Percentiles rank a stretch among this genome's conserved stretches.
These are phyloP conservation scores for Pseudochromis fuscus DNA, from an alignment of 2,797 vertebrate species.

Conservation along the genomic window DNA sequence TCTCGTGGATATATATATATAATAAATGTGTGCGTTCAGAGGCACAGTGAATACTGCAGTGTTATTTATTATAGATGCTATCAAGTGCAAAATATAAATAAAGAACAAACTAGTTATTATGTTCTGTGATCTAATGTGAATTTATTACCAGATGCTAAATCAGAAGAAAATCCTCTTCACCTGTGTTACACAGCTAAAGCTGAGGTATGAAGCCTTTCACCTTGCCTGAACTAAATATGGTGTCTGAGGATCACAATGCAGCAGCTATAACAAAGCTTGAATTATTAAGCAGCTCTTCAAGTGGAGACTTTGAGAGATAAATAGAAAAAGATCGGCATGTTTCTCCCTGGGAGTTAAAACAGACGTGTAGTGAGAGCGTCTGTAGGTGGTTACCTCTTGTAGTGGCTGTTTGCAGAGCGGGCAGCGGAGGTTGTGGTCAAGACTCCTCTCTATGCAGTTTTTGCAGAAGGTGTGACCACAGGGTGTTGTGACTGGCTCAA, in stretches of 20 bases:
- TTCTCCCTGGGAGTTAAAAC: background rate
- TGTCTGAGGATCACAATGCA: background rate
- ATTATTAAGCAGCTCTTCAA: slow-evolving; percentile 3
- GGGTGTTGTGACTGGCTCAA: slow-evolving; percentile 91
- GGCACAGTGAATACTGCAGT: background rate
- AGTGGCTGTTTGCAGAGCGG: slow-evolving; percentile 95
- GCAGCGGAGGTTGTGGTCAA: slow-evolving; percentile 93
- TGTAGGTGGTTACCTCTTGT: slow-evolving; percentile 85
- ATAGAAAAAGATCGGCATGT: background rate
- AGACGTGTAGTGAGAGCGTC: background rate
- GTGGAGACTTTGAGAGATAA: background rate
- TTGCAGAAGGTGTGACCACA: slow-evolving; percentile 96
- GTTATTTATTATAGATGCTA: background rate
- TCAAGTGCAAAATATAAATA: background rate
- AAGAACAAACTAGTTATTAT: slow-evolving; percentile 4
- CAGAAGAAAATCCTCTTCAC: background rate
- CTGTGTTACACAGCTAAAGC: background rate
- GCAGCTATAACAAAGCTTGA: background rate
- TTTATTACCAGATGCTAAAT: background rate
- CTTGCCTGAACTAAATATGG: slow-evolving; percentile 1
- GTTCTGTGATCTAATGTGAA: background rate
- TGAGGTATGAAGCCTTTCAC: background rate
- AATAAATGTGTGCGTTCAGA: background rate
- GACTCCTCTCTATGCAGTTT: slow-evolving; percentile 92
- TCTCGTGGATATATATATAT: background rate